Evolutionary conservation across 2,113 vertebrate genomes (phyloP).

Genomic region (Phylloscopus whistleri): DNA sequence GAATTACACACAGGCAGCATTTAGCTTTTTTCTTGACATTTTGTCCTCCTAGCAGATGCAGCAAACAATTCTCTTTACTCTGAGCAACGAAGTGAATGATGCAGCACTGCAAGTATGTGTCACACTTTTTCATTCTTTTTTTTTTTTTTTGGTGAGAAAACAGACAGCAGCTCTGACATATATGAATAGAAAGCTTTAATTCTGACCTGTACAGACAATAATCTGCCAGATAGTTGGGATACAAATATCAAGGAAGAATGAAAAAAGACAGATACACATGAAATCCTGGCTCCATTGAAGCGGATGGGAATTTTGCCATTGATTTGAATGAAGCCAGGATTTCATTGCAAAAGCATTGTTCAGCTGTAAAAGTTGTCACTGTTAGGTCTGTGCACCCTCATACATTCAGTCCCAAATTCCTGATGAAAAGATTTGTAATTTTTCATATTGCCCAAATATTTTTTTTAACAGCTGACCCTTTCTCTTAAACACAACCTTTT

Average conservation of each 20-base stretch:
- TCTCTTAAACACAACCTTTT: slow-evolving; percentile 30
- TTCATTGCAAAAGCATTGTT: neutral
- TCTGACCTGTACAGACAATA: slow-evolving; percentile 24
- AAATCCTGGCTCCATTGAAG: slow-evolving; percentile 16
- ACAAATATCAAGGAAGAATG: slow-evolving; percentile 16
- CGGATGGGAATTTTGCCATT: slow-evolving; percentile 5
- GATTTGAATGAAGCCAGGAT: slow-evolving; percentile 15
- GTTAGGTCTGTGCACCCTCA: slow-evolving; percentile 2
- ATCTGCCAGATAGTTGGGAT: neutral
- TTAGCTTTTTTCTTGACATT: neutral
- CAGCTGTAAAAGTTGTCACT: slow-evolving; percentile 28
- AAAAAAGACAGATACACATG: neutral
- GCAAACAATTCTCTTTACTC: neutral
- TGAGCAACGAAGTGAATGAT: neutral
- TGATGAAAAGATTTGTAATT: slow-evolving; percentile 35
- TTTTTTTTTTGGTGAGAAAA: neutral
- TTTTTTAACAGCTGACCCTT: neutral
- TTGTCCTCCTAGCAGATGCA: neutral
- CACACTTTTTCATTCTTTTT: neutral
- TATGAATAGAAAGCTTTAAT: neutral
- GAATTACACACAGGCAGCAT: slow-evolving; percentile 5
- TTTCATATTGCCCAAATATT: slow-evolving; percentile 40
- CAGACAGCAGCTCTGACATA: neutral
- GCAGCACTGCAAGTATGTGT: neutral
- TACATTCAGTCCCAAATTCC: neutral